Percentiles rank a stretch among this genome's conserved stretches.
phyloP scores from a whole-genome alignment of 2,888 invertebrate species.

The Erebia epiphron region DNA sequence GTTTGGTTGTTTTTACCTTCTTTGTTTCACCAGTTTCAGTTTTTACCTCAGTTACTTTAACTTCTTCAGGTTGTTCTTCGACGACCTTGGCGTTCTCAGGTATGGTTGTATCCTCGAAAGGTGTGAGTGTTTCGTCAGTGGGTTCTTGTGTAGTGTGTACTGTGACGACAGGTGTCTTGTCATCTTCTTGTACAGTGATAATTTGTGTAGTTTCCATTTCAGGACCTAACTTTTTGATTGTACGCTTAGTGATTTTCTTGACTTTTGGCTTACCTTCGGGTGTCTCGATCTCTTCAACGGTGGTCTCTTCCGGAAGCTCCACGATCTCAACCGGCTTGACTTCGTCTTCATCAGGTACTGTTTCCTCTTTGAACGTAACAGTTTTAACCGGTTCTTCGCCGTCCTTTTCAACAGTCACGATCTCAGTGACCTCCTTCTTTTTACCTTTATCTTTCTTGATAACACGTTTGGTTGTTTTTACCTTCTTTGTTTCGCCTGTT shows the following conservation, averaged over 20 bases:
- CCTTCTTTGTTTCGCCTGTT: no score
- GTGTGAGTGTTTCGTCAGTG: slow-evolving; percentile 32
- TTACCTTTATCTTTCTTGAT: no score
- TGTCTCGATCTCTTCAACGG: slow-evolving; percentile 54
- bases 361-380: no score
- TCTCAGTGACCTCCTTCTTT: no score
- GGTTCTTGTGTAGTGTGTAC: slow-evolving; percentile 50
- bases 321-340: background rate
- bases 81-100: background rate
- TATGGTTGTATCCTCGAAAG: slow-evolving; percentile 4
- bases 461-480: no score
- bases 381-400: no score
- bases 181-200: slow-evolving; percentile 28
- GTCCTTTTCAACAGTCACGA: no score
- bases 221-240: slow-evolving; percentile 40
- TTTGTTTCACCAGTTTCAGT: slow-evolving; percentile 4
- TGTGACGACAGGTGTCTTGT: slow-evolving; percentile 45
- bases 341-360: no score
- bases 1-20: slow-evolving; percentile 13
- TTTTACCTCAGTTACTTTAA: slow-evolving; percentile 38
- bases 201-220: slow-evolving; percentile 52
- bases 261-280: slow-evolving; percentile 49
- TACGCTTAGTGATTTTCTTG: slow-evolving; percentile 32
- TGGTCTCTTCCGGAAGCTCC: slow-evolving; percentile 36
- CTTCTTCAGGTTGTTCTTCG: slow-evolving; percentile 7